Evolutionary conservation across 1,140 invertebrate genomes (phyloP).

Genomic region (Lerema accius): DNA sequence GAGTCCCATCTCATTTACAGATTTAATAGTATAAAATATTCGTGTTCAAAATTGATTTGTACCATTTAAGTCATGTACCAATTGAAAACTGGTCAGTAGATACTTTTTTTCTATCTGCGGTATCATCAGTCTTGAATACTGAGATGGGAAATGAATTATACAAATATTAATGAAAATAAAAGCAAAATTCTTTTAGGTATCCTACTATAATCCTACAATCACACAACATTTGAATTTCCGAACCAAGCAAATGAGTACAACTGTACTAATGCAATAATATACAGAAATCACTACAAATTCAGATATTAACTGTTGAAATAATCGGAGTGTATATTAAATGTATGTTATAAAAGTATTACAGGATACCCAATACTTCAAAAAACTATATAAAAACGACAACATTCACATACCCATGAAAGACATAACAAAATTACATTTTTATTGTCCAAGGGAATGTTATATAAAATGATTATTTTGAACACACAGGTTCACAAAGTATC

Average conservation of each 20-base stretch:
- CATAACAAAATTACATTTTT: conserved; percentile 51
- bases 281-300: no score
- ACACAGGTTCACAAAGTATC: conserved; percentile 12
- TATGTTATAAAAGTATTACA: no score
- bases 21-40: not conserved
- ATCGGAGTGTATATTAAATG: no score
- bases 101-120: no score
- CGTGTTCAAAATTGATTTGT: no score
- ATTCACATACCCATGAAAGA: conserved; percentile 46
- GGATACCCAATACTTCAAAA: not conserved
- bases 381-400: not conserved
- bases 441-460: conserved; percentile 53
- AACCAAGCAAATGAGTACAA: no score
- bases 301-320: no score
- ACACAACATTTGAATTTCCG: not conserved
- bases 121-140: not conserved
- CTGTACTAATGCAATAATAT: no score
- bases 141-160: not conserved
- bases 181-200: not conserved
- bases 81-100: no score
- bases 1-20: not conserved
- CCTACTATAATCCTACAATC: no score
- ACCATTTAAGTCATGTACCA: no score
- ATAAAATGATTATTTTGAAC: not conserved
- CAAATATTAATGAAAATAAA: not conserved